A percentile compares a stretch with the other conserved stretches of the same genome.
phyloP scores from a whole-genome alignment of 2,888 invertebrate genomes.

The Tolmerus cingulatus region DNA sequence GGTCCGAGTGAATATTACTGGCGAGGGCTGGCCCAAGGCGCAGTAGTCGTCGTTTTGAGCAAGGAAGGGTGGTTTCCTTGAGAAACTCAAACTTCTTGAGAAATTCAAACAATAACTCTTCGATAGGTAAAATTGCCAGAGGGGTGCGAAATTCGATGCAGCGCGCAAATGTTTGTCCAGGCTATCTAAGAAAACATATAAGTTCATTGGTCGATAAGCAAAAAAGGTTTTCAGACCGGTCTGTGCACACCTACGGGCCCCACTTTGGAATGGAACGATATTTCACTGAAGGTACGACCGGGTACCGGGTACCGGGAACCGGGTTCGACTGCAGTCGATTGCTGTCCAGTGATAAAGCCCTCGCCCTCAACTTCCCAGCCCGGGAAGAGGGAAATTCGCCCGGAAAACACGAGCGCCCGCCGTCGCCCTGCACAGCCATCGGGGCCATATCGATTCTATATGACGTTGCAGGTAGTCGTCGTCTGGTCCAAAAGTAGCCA shows the following conservation, averaged over 20 bases:
- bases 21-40: neutral
- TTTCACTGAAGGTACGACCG: conserved; percentile 16
- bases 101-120: conserved; percentile 31
- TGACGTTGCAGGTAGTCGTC: conserved; percentile 39
- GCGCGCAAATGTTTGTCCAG: conserved; percentile 30
- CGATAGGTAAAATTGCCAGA: conserved; percentile 30
- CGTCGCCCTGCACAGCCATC: conserved; percentile 6
- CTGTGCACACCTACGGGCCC: neutral
- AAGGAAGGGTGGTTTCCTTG: neutral
- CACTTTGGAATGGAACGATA: conserved; percentile 1
- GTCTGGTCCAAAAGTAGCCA: conserved; percentile 42
- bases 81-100: neutral
- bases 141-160: conserved; percentile 42
- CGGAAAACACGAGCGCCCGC: conserved; percentile 42
- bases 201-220: conserved; percentile 45
- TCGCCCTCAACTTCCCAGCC: neutral
- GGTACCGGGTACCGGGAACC: neutral
- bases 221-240: conserved; percentile 38
- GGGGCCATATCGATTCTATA: conserved; percentile 41
- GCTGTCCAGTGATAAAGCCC: conserved; percentile 33
- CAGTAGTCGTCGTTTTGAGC: neutral
- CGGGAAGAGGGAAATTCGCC: conserved; percentile 18
- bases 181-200: conserved; percentile 40
- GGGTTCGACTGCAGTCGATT: conserved; percentile 15
- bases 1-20: neutral